phyloP scores from a whole-genome alignment of 2,113 vertebrate genomes.

The Saguinus imperator region DNA sequence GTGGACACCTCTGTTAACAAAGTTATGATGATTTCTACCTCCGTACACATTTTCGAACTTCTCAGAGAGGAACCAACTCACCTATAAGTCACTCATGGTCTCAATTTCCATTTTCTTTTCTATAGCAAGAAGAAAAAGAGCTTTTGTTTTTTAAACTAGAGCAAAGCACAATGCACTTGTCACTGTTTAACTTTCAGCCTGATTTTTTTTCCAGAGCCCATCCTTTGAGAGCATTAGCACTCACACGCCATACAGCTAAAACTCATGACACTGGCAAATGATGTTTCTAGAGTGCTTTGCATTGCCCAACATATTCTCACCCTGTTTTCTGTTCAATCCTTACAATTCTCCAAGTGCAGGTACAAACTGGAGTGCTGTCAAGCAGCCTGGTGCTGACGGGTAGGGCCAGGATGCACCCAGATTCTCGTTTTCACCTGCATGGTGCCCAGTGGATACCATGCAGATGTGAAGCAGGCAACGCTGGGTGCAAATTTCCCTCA shows the following conservation, averaged over 20 bases:
- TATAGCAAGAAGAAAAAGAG: not conserved
- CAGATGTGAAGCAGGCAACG: not conserved
- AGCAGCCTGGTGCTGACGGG: not conserved
- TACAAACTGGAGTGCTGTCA: not conserved
- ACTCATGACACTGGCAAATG: not conserved
- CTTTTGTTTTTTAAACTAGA: not conserved
- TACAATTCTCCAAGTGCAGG: no score
- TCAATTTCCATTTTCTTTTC: not conserved
- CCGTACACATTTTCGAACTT: not conserved
- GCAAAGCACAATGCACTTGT: not conserved
- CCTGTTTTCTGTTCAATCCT: not conserved
- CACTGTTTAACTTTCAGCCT: no score
- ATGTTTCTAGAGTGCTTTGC: not conserved
- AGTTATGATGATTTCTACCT: not conserved
- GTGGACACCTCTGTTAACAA: not conserved
- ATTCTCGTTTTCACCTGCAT: not conserved
- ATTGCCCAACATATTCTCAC: rapidly evolving
- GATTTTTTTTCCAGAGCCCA: not conserved
- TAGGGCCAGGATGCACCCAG: not conserved
- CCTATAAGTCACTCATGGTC: not conserved
- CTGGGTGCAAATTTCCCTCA: not conserved
- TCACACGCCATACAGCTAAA: rapidly evolving
- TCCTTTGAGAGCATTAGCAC: not conserved
- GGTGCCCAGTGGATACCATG: not conserved
- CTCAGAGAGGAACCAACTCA: not conserved